These are phyloP conservation scores for Himantopus leucocephalus DNA, from an alignment of 2,113 vertebrate species.

Conservation along the genomic window DNA sequence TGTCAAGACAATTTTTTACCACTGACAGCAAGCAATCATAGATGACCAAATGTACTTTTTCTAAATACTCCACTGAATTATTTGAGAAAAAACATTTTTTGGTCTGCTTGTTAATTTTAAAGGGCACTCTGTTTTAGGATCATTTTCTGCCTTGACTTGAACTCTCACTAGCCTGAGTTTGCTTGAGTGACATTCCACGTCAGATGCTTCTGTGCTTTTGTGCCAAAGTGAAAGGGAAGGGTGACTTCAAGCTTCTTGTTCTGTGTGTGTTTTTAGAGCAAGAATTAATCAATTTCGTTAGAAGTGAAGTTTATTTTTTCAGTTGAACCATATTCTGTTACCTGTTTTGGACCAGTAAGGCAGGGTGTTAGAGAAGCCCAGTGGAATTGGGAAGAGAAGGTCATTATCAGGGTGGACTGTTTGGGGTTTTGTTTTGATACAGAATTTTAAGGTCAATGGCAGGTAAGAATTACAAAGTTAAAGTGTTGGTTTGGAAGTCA, in stretches of 20 bases:
- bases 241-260: neutral
- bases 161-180: neutral
- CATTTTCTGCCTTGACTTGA: neutral
- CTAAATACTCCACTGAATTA: neutral
- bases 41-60: neutral
- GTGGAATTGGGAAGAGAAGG: neutral
- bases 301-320: neutral
- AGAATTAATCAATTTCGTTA: neutral
- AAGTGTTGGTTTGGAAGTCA: neutral
- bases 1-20: neutral
- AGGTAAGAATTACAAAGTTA: neutral
- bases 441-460: neutral
- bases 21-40: neutral
- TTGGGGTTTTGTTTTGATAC: neutral
- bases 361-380: neutral
- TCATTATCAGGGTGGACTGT: neutral
- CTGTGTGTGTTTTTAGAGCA: neutral
- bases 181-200: neutral
- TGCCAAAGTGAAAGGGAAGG: neutral
- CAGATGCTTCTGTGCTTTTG: neutral
- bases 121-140: too few relatives aligned
- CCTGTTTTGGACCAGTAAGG: neutral
- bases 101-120: neutral
- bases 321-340: neutral
- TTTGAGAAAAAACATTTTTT: neutral